Conservation (phyloP, 2,113 vertebrate genomes). For the Toxotes chatareus region DNA sequence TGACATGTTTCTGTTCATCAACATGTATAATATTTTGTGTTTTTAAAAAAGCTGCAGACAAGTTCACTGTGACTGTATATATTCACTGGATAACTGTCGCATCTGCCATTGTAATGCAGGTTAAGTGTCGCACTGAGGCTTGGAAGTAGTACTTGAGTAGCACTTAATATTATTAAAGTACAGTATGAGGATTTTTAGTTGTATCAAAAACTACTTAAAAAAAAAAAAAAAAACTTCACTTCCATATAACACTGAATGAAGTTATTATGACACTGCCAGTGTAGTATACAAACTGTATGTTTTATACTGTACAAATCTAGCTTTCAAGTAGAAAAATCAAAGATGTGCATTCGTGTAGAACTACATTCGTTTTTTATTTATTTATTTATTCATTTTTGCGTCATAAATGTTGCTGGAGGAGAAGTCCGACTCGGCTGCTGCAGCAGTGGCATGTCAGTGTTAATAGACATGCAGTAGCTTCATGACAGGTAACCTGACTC, state of each 20-base stretch:
- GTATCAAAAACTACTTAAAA: neutral
- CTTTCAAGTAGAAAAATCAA: neutral
- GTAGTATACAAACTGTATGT: too few relatives aligned
- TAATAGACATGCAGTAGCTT: slow-evolving; percentile 80
- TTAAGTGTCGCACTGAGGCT: neutral
- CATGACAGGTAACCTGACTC: slow-evolving; percentile 79
- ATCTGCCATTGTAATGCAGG: neutral
- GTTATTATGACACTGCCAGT: too few relatives aligned
- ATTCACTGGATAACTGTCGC: neutral
- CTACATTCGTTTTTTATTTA: too few relatives aligned
- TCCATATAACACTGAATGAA: too few relatives aligned
- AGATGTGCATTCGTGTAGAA: too few relatives aligned
- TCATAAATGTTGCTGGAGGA: slow-evolving; percentile 35
- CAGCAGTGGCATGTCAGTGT: slow-evolving; percentile 57
- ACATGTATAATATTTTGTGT: too few relatives aligned
- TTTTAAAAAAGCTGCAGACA: neutral
- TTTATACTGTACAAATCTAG: neutral
- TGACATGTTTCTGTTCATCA: neutral
- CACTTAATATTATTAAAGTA: neutral
- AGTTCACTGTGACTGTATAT: neutral
- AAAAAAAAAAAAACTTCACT: too few relatives aligned
- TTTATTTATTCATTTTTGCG: neutral
- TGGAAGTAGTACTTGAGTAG: neutral
- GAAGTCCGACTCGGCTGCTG: slow-evolving; percentile 10
- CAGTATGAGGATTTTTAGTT: neutral